phyloP scores from a whole-genome alignment of 2,113 vertebrate genomes.

The Lanius ludovicianus region DNA sequence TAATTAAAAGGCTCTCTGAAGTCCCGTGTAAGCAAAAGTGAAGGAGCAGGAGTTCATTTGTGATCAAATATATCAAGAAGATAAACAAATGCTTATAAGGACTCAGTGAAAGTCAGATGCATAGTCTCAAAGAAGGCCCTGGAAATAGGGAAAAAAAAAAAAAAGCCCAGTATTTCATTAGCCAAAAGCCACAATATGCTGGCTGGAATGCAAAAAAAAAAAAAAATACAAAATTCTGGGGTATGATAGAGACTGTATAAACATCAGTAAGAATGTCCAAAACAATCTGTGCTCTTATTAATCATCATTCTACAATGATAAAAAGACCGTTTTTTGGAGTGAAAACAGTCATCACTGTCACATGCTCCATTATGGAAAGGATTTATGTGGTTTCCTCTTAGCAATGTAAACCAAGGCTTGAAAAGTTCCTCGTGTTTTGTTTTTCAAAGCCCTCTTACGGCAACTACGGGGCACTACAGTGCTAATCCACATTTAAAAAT shows the following conservation, averaged over 20 bases:
- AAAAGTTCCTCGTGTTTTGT: not conserved
- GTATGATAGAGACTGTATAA: not conserved
- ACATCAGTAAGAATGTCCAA: not conserved
- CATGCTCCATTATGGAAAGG: constrained; percentile 15
- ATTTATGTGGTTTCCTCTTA: constrained; percentile 29
- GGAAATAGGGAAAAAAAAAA: not conserved
- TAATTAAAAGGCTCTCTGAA: not conserved
- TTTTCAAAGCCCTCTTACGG: constrained; percentile 6
- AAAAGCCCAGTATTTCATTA: not conserved
- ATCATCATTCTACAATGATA: not conserved
- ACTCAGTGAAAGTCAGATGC: not conserved
- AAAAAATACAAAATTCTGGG: too few relatives aligned
- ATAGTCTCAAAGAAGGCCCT: not conserved
- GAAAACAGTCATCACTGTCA: constrained; percentile 19
- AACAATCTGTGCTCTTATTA: not conserved
- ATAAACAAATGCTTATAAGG: not conserved
- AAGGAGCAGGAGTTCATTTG: not conserved
- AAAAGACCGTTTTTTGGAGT: not conserved
- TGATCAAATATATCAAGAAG: not conserved
- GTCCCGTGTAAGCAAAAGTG: not conserved
- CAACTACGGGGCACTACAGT: not conserved
- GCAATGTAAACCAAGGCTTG: not conserved
- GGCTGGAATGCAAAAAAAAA: not conserved
- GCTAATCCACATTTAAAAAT: not conserved
- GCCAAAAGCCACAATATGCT: not conserved